Conservation (phyloP, 2,888 invertebrate genomes). For the Amitus sp. region DNA sequence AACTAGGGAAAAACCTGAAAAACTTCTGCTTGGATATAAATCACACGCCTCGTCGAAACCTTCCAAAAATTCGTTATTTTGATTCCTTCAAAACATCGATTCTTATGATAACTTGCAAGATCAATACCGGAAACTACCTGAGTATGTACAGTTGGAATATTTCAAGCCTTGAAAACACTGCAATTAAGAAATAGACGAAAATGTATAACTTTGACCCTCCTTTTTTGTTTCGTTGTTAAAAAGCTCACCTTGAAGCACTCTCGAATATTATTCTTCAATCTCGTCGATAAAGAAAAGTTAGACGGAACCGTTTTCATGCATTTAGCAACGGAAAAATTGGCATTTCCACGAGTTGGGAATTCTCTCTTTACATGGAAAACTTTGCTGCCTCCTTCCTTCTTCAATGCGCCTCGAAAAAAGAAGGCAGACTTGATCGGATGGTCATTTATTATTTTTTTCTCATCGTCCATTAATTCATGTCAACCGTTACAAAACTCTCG, state of each 20-base stretch:
- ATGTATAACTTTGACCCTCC: constrained; percentile 24
- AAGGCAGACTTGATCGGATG: constrained; percentile 24
- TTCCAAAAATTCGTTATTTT: background rate
- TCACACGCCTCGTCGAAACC: too few relatives aligned
- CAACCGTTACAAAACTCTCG: too few relatives aligned
- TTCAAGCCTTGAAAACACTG: background rate
- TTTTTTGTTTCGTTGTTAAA: constrained; percentile 5
- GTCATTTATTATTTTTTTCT: constrained; percentile 25
- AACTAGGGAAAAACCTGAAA: too few relatives aligned
- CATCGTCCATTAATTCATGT: too few relatives aligned
- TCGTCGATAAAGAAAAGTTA: constrained; percentile 4
- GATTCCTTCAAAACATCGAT: constrained; percentile 8
- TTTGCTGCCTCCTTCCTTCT: constrained; percentile 22
- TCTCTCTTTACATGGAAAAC: constrained; percentile 32
- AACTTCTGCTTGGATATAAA: too few relatives aligned
- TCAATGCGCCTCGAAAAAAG: constrained; percentile 16
- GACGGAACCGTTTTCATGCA: background rate
- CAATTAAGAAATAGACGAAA: constrained; percentile 7
- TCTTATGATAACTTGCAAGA: constrained; percentile 20
- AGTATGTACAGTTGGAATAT: constrained; percentile 11
- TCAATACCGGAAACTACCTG: constrained; percentile 16
- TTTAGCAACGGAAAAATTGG: background rate
- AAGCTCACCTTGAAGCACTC: too few relatives aligned
- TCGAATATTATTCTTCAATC: background rate
- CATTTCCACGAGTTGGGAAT: constrained; percentile 10